Base-by-base conservation (phyloP, 2,888 invertebrate genomes). In the Apoda limacodes region DNA sequence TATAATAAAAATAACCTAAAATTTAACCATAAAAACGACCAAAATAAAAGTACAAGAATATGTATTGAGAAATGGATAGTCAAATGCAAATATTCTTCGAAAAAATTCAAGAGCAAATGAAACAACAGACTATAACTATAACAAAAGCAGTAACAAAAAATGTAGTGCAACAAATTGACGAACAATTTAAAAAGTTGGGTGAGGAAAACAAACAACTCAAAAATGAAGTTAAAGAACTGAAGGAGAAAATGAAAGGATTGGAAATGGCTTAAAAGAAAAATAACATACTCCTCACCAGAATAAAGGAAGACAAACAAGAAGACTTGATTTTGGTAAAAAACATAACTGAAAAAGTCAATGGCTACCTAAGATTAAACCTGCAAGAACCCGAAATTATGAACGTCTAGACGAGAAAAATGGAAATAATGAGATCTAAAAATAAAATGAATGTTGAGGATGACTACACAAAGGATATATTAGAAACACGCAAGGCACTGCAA, bases 381-480 rank as follows among this genome's bases (percentile, higher is more conserved):
- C 25, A 25, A 25, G 25, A 25, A 9, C 13, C 4, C 4, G 13
- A 25, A 13, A 25, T 25, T 7, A 13, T 26, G 10, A 28, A 28
- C 12, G 11, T n/a, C 4, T 22, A n/a, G n/a, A n/a, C n/a, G n/a
- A 28, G 28, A 20, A 28, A 28, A 28, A 28, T 28, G 20, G 28
- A 28, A 28, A 28, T 20, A 15, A 28, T 28, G 28, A 28, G 12
- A 19, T 28, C 4, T 12, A 28, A 21, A 28, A 28, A 28, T n/a
- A 10, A 10, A 6, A 20, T 28, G 3, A 21, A 20, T 28, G 11
- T 22, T 3, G 9, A 19, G 5, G 22, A 28, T 4, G 28, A 28
- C 21, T 28, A 11, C 9, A 19, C 13, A 21, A 28, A 28, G 10
- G 13, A 28, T 4, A 12, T 28, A n/a, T 20, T 21, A 28, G 28